Evolutionary conservation across 2,113 vertebrate species (phyloP).

Genomic region (Psammodynastes pulverulentus): DNA sequence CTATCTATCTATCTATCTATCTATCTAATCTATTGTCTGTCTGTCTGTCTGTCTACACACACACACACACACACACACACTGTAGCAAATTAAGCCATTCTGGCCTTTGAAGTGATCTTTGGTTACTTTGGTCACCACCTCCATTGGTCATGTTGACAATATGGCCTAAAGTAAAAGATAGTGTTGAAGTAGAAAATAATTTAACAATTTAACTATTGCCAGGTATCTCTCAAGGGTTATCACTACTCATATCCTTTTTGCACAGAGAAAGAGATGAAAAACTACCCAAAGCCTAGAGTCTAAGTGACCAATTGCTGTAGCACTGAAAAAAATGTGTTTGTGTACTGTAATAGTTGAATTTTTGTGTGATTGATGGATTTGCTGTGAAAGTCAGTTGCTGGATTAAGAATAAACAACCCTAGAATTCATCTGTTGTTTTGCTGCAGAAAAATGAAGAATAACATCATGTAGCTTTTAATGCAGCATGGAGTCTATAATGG

Average conservation of each 20-base stretch:
- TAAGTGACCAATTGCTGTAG: not conserved
- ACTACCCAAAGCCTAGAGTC: not conserved
- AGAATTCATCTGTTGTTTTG: not conserved
- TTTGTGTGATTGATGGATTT: not conserved
- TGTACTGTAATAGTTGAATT: not conserved
- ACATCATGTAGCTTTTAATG: not conserved
- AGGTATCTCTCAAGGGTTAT: not conserved
- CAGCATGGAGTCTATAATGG: not conserved
- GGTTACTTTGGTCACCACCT: not conserved
- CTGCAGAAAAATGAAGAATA: not conserved
- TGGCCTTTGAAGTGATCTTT: not conserved
- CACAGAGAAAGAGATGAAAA: not conserved
- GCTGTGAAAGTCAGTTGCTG: not conserved
- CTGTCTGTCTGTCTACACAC: no score
- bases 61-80: no score
- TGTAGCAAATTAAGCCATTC: not conserved
- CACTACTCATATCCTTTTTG: not conserved
- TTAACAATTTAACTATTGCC: not conserved
- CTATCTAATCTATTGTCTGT: no score
- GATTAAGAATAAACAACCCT: not conserved
- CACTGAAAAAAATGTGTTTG: not conserved
- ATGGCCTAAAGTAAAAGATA: not conserved
- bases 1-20: no score
- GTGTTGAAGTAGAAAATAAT: not conserved
- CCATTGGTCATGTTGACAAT: not conserved